Evolutionary conservation across 2,797 vertebrate species (phyloP).

Genomic region (Schizopygopsis pylzovi): DNA sequence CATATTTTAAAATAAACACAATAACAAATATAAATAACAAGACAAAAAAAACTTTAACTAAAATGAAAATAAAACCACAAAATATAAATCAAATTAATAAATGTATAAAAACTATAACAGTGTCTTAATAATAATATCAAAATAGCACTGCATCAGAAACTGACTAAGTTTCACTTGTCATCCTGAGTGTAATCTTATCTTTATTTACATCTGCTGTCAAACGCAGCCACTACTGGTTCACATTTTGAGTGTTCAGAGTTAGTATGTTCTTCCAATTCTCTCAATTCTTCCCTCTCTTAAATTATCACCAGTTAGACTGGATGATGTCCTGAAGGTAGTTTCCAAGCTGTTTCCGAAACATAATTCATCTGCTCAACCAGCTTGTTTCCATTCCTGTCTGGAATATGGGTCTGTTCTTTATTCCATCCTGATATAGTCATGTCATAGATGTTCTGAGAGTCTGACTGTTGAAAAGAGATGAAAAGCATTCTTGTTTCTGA

Average conservation of each 20-base stretch:
- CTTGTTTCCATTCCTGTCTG: slow-evolving; percentile 2
- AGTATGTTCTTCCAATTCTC: slow-evolving; percentile 10
- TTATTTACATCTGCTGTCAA: neutral
- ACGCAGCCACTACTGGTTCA: neutral
- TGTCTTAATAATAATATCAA: neutral
- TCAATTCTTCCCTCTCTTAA: neutral
- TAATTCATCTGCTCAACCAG: slow-evolving; percentile 3
- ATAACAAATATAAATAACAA: neutral
- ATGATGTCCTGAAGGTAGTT: slow-evolving; percentile 3
- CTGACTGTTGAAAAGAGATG: slow-evolving; percentile 1
- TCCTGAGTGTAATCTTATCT: neutral
- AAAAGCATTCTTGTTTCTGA: neutral
- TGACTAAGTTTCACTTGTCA: neutral
- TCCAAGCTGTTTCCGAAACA: slow-evolving; percentile 6
- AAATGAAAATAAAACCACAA: neutral
- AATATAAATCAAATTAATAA: neutral
- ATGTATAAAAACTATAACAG: neutral
- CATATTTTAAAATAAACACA: neutral
- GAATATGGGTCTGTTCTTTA: slow-evolving; percentile 14
- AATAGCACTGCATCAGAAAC: neutral
- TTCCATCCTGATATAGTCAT: neutral
- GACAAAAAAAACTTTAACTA: neutral
- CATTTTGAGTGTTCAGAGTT: neutral
- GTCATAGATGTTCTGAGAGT: neutral
- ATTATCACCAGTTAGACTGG: neutral